These are phyloP conservation scores for Agrotis segetum DNA, from an alignment of 2,888 invertebrate species.

Conservation along the genomic window DNA sequence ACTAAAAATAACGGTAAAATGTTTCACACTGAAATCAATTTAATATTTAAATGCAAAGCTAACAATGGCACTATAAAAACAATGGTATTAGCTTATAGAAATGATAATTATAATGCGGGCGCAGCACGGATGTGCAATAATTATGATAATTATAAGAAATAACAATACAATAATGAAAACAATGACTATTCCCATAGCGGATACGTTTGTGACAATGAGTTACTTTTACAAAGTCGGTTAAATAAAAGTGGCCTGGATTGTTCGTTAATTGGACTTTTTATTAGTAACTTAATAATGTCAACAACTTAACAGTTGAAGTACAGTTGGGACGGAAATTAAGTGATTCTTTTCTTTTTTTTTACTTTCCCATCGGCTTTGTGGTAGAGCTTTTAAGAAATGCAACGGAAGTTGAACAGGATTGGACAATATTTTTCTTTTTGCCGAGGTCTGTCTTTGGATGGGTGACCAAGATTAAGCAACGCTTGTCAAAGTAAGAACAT, in stretches of 20 bases:
- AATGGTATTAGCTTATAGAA: conserved; percentile 40
- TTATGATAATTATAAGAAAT: conserved; percentile 55
- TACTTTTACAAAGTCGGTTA: conserved; percentile 34
- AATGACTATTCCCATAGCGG: conserved; percentile 45
- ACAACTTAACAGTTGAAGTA: not conserved
- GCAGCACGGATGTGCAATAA: conserved; percentile 44
- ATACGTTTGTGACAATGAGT: conserved; percentile 17
- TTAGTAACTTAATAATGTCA: not conserved
- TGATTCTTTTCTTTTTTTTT: not conserved
- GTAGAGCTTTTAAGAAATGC: no score
- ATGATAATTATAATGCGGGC: conserved; percentile 35
- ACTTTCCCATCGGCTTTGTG: no score
- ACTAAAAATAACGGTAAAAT: conserved; percentile 10
- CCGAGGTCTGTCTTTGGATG: no score
- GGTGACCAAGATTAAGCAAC: no score
- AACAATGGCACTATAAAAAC: conserved; percentile 41
- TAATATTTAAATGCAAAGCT: conserved; percentile 36
- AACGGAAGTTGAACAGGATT: no score
- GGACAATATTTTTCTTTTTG: no score
- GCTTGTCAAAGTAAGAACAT: no score
- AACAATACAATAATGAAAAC: conserved; percentile 48
- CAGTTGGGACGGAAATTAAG: conserved; percentile 1
- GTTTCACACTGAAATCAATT: conserved; percentile 28
- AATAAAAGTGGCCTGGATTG: conserved; percentile 29
- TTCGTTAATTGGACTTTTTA: conserved; percentile 10